A percentile compares a stretch with the other conserved stretches of the same genome.
These are phyloP conservation scores for Tachysurus fulvidraco DNA, from an alignment of 2,113 vertebrate genomes.

Conservation along the genomic window DNA sequence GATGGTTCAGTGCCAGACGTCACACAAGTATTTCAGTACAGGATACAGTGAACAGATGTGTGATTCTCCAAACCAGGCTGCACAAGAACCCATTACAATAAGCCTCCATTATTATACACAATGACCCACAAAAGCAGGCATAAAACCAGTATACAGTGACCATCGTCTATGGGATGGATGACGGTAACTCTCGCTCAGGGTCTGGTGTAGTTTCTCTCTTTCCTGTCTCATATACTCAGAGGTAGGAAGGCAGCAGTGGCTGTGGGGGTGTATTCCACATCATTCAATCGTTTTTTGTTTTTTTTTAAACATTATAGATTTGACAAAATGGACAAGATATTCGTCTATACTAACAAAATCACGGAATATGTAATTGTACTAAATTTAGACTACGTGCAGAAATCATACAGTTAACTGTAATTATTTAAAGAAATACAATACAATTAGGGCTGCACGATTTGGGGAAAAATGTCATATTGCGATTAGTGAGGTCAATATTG, in stretches of 20 bases:
- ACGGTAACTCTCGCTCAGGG: background rate
- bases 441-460: no score
- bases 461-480: no score
- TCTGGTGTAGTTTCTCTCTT: conserved; percentile 14
- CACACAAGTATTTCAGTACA: background rate
- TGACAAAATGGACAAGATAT: no score
- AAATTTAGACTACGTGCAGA: no score
- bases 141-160: background rate
- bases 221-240: background rate
- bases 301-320: no score
- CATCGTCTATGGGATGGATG: background rate
- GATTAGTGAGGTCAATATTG: no score
- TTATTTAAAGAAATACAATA: no score
- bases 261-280: no score
- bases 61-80: background rate
- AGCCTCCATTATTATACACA: conserved; percentile 10
- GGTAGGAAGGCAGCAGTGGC: background rate
- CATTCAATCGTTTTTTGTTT: background rate
- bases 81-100: conserved; percentile 12
- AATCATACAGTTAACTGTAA: no score
- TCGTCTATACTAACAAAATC: no score
- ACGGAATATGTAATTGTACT: no score
- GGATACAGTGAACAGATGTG: background rate
- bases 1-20: background rate
- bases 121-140: background rate